Conservation (phyloP, 2,113 vertebrate genomes). For the Proteles cristata region DNA sequence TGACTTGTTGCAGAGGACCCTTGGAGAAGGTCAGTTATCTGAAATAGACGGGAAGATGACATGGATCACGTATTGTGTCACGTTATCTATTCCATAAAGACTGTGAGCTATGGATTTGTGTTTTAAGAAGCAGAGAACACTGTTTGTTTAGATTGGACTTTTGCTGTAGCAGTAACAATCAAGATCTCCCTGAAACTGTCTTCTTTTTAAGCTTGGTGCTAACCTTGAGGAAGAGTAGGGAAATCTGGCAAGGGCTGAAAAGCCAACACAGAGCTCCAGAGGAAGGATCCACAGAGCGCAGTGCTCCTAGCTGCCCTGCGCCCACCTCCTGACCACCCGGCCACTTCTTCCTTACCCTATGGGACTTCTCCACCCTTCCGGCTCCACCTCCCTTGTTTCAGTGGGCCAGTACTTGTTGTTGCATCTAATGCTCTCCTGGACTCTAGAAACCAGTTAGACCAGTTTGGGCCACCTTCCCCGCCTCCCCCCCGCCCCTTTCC, state of each 20-base stretch:
- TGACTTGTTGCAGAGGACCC: conserved; percentile 95
- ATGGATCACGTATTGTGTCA: not conserved
- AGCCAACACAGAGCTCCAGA: not conserved
- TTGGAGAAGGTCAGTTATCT: conserved; percentile 93
- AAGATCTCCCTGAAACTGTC: not conserved
- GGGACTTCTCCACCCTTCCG: not conserved
- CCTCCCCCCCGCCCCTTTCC: not conserved
- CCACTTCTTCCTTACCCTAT: not conserved
- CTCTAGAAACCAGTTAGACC: conserved; percentile 50
- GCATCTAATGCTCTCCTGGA: not conserved
- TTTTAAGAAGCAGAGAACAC: not conserved
- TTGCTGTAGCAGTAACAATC: not conserved
- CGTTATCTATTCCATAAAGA: not conserved
- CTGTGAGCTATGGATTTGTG: not conserved
- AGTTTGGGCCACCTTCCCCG: not conserved
- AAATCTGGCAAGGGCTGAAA: not conserved
- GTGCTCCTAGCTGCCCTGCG: not conserved
- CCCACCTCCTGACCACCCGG: not conserved
- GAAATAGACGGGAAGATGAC: not conserved
- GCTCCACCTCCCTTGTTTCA: not conserved
- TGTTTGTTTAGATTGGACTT: not conserved
- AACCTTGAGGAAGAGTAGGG: not conserved
- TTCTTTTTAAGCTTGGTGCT: not conserved
- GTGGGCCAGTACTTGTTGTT: not conserved
- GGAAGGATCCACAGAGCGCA: not conserved